A percentile compares a stretch with the other conserved stretches of the same genome.
Conservation (phyloP, 1,140 invertebrate species). For the Luehdorfia chinensis region DNA sequence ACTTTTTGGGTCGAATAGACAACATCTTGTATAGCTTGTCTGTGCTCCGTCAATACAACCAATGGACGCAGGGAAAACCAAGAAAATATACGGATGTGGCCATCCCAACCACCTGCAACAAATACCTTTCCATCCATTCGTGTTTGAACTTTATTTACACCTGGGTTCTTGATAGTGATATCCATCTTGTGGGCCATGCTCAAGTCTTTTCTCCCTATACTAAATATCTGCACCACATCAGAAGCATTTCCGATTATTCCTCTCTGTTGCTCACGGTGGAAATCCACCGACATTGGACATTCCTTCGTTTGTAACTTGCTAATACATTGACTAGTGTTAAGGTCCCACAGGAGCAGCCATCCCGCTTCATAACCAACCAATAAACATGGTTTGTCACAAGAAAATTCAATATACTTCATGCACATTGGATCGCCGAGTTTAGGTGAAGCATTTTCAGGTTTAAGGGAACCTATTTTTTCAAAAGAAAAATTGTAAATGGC, state of each 20-base stretch:
- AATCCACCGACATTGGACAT: conserved; percentile 83
- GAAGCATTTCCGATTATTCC: conserved; percentile 82
- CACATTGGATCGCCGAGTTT: conserved; percentile 80
- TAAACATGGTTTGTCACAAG: conserved; percentile 72
- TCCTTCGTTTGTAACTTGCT: conserved; percentile 79
- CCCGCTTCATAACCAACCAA: conserved; percentile 83
- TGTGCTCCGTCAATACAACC: conserved; percentile 85
- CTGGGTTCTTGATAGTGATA: conserved; percentile 82
- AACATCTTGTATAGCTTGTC: conserved; percentile 82
- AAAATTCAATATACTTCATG: conserved; percentile 78
- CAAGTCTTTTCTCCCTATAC: conserved; percentile 76
- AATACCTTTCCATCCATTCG: conserved; percentile 86
- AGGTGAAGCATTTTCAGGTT: conserved; percentile 45
- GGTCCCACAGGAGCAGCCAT: conserved; percentile 82
- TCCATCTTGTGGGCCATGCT: conserved; percentile 78
- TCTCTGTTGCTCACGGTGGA: conserved; percentile 79
- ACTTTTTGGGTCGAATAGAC: conserved; percentile 80
- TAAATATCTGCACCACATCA: conserved; percentile 79
- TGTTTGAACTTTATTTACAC: conserved; percentile 83
- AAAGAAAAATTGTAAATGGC: conserved; percentile 79
- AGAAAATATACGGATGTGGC: conserved; percentile 85
- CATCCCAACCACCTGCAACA: conserved; percentile 86
- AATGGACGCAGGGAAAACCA: conserved; percentile 86
- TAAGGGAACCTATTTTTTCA: conserved; percentile 67
- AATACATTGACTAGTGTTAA: conserved; percentile 78